Percentiles rank a stretch among this genome's conserved stretches.
These are phyloP conservation scores for Poecile montanus DNA, from an alignment of 2,797 vertebrate genomes.

Conservation along the genomic window DNA sequence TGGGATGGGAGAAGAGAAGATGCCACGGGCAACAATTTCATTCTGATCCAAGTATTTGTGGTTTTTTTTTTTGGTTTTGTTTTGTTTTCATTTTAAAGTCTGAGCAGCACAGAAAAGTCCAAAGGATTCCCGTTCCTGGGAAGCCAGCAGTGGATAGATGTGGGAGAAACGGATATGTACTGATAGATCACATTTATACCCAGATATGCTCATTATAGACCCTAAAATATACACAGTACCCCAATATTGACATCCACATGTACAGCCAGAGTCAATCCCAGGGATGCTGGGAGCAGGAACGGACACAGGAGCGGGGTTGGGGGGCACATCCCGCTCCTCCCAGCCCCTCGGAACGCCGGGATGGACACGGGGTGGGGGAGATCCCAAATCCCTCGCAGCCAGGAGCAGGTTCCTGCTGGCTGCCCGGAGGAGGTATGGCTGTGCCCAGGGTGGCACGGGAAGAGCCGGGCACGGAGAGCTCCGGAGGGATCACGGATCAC, in stretches of 20 bases:
- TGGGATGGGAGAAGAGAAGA: rapidly evolving
- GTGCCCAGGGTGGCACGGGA: neutral
- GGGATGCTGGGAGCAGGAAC: neutral
- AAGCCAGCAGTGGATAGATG: neutral
- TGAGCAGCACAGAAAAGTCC: neutral
- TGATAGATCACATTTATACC: neutral
- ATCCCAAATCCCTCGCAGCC: neutral
- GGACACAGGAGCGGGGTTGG: neutral
- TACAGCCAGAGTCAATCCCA: neutral
- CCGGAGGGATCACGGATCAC: neutral
- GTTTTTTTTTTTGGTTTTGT: neutral
- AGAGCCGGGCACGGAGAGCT: neutral
- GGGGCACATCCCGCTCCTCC: neutral
- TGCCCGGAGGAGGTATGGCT: neutral
- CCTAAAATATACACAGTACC: slow-evolving; percentile 41
- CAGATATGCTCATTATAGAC: slow-evolving; percentile 15
- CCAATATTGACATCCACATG: slow-evolving; percentile 5
- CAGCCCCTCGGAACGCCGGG: rapidly evolving
- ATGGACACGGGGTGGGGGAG: neutral
- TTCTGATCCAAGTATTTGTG: neutral
- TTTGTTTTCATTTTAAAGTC: neutral
- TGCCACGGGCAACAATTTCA: neutral
- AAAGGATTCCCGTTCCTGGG: neutral
- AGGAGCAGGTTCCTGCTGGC: neutral
- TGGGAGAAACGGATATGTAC: neutral